phyloP scores from a whole-genome alignment of 2,113 vertebrate genomes.

The Vidua macroura region DNA sequence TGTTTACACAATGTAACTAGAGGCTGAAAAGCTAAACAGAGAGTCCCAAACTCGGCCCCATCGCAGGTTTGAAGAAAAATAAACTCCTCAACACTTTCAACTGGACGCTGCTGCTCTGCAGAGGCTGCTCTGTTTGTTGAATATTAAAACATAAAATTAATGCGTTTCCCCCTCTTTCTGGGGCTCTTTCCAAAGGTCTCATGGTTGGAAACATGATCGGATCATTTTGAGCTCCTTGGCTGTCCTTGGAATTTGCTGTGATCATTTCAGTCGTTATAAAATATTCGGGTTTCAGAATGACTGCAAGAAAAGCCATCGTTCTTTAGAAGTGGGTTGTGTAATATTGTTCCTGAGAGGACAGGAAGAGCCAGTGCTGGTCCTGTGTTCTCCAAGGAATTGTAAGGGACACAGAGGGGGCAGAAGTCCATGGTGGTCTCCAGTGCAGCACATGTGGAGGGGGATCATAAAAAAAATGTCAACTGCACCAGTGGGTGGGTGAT shows the following conservation, averaged over 20 bases:
- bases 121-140: slow-evolving; percentile 74
- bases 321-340: neutral
- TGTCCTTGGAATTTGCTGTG: slow-evolving; percentile 36
- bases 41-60: slow-evolving; percentile 72
- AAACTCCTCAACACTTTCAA: slow-evolving; percentile 80
- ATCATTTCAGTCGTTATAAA: slow-evolving; percentile 44
- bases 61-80: slow-evolving; percentile 83
- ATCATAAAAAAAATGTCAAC: neutral
- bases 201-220: slow-evolving; percentile 59
- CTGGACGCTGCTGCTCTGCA: slow-evolving; percentile 69
- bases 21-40: slow-evolving; percentile 77
- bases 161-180: slow-evolving; percentile 61
- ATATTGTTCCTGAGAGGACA: neutral
- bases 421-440: neutral
- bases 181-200: slow-evolving; percentile 65
- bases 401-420: neutral
- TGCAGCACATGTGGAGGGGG: neutral
- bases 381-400: neutral
- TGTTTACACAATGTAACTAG: slow-evolving; percentile 79
- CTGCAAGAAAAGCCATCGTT: neutral
- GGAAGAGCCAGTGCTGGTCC: neutral
- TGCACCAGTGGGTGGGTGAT: neutral
- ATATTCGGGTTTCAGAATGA: neutral
- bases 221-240: slow-evolving; percentile 47
- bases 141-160: slow-evolving; percentile 75